These are phyloP conservation scores for Pampus argenteus DNA, from an alignment of 2,797 vertebrate species.

Conservation along the genomic window DNA sequence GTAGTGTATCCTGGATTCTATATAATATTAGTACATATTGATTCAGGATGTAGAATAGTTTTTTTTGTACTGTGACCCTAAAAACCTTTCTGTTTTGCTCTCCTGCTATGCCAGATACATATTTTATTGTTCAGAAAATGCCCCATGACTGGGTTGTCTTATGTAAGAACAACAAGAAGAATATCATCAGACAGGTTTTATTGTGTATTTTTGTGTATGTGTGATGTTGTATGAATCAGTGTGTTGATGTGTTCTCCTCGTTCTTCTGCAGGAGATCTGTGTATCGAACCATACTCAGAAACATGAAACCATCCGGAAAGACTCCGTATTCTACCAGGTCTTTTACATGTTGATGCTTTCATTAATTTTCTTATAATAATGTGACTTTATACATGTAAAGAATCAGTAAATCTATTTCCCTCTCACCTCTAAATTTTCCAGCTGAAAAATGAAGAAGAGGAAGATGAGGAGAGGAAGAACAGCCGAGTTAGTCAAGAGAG, in stretches of 20 bases:
- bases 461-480: slow-evolving; percentile 92
- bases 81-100: neutral
- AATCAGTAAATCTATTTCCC: neutral
- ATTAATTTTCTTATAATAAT: neutral
- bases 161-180: too few relatives aligned
- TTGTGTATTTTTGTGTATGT: neutral
- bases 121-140: neutral
- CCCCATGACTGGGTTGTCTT: too few relatives aligned
- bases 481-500: slow-evolving; percentile 94
- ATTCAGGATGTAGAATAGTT: neutral
- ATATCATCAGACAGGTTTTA: neutral
- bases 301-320: slow-evolving; percentile 83
- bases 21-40: neutral
- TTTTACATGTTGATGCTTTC: slow-evolving; percentile 79
- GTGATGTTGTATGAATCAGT: neutral
- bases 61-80: neutral
- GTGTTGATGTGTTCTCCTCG: slow-evolving; percentile 24
- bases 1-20: neutral
- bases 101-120: neutral
- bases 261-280: slow-evolving; percentile 91
- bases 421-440: slow-evolving; percentile 41
- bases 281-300: slow-evolving; percentile 94
- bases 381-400: neutral
- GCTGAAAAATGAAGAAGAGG: slow-evolving; percentile 86
- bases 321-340: slow-evolving; percentile 82